phyloP scores from a whole-genome alignment of 2,797 vertebrate genomes.

The Melanotaenia boesemani region DNA sequence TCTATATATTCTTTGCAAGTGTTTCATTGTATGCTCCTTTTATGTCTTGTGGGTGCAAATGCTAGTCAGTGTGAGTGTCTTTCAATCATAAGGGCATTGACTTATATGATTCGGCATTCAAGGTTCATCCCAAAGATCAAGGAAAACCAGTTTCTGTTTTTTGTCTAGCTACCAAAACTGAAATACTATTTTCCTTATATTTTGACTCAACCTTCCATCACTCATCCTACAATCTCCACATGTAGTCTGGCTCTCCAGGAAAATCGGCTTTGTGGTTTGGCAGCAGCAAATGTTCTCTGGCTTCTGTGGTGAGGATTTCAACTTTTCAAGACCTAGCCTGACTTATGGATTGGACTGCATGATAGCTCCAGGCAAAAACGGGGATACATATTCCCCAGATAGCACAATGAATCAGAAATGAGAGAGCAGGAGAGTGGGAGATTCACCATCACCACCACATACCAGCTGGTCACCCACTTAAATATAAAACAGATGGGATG shows the following conservation, averaged over 20 bases:
- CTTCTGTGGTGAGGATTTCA: constrained; percentile 20
- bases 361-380: constrained; percentile 42
- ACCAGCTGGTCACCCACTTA: constrained; percentile 44
- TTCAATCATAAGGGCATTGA: neutral
- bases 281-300: constrained; percentile 36
- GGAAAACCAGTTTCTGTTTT: neutral
- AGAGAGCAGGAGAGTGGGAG: constrained; percentile 21
- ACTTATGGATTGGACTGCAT: constrained; percentile 32
- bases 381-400: constrained; percentile 41
- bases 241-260: constrained; percentile 18
- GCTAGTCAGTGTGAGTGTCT: neutral
- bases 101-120: neutral
- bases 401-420: constrained; percentile 35
- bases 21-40: neutral
- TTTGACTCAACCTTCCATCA: neutral
- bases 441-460: constrained; percentile 28
- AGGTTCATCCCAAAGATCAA: neutral
- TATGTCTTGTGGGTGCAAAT: neutral
- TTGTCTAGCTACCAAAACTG: neutral
- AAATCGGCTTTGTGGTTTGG: constrained; percentile 20
- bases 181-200: neutral
- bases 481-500: constrained; percentile 47
- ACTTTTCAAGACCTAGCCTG: constrained; percentile 24
- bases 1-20: constrained; percentile 31
- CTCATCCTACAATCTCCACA: constrained; percentile 21